Base-by-base conservation (phyloP, 2,888 invertebrate genomes). In the Drosophila maculinotata region DNA sequence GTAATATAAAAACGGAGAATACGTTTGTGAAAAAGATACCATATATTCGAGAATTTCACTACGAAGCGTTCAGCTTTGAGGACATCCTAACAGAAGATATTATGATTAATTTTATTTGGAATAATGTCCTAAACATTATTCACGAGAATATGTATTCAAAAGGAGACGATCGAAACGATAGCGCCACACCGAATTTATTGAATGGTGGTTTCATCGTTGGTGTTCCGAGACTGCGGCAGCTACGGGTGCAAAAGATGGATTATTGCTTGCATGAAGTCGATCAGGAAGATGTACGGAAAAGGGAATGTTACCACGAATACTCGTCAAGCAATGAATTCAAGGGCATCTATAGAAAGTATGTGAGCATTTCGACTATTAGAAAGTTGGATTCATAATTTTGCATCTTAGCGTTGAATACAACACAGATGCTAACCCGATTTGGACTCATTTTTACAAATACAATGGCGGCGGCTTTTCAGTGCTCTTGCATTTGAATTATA, bases 201-300 rank as follows among this genome's bases (percentile, higher is more conserved):
- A 7, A 12, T 10, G 5, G 10, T 14, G 56, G 45, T 0, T 7
- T 56, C 4, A 9, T 69, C 0, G 10, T 71, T 6, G 69, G 72
- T 2, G 9, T 10, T 0, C 65, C 72, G 1, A 25, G 69, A 20
- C 14, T 71, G 0, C 72, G 69, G 17, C 72, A 71, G 17, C 5
- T 56, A 6, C 65, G 69, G 14, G 51, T 69, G 6, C 20, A 7
- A 0, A 20, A 28, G 0, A 8, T 9, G 4, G 3, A 20, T 0
- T 1, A 3, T 1, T 71, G 72, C 6, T 1, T 12, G 0, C 41
- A 51, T 6, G 6, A n/a, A 8, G 1, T 71, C 6, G 3, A 3
- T 1, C 0, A 15, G 1, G 8, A 36, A 0, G 0, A 31, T 1
- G 0, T 56, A 0, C 2, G 7, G 1, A 2, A 6, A 0, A n/a